Evolutionary conservation across 1,140 invertebrate genomes (phyloP), one percentile per base, ranked within the genome.

Genomic region (Phymorhynchus buccinoides): DNA sequence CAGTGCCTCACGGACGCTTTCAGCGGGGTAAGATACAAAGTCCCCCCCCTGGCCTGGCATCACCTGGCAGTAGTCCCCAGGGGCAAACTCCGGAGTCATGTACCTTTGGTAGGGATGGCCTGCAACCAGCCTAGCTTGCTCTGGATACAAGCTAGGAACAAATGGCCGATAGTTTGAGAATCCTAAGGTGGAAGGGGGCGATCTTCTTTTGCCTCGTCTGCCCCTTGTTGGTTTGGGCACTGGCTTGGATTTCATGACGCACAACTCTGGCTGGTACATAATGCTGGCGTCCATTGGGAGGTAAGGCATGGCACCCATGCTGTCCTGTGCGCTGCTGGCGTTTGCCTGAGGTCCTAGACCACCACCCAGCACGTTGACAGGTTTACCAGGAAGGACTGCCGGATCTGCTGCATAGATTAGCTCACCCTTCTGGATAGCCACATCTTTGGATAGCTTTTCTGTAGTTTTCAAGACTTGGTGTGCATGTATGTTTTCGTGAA

Each of bases 201-300:
- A 41, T 27, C 37, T 75, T 41, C 73, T 75, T 37, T 37, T 39
- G 73, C 73, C 73, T 41, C 73, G 73, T 41, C 73, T 7, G 14
- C 73, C 73, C 18, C 73, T 35, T 16, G 73, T 75, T 3, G 73
- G 73, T 22, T 41, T 75, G 37, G 73, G 73, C 4, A 75, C 73
- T 16, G 73, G 73, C 30, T 41, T 35, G 73, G 73, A 75, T 37
- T 75, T 75, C 73, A 75, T 9, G 14, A 75, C 73, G 14, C 73
- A 35, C 6, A 37, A 7, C 73, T 75, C 73, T 2, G 73, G 73
- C 73, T 41, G 35, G 37, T 75, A 75, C 73, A 75, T n/a, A 2
- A 75, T 4, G 73, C 14, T 22, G 73, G 73, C 2, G 73, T 75
- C 73, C 1, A 39, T 35, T 1, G 73, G 73, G 35, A 75, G 14